Base-by-base conservation (phyloP, 2,888 invertebrate species). In the Hartigia nigra region DNA sequence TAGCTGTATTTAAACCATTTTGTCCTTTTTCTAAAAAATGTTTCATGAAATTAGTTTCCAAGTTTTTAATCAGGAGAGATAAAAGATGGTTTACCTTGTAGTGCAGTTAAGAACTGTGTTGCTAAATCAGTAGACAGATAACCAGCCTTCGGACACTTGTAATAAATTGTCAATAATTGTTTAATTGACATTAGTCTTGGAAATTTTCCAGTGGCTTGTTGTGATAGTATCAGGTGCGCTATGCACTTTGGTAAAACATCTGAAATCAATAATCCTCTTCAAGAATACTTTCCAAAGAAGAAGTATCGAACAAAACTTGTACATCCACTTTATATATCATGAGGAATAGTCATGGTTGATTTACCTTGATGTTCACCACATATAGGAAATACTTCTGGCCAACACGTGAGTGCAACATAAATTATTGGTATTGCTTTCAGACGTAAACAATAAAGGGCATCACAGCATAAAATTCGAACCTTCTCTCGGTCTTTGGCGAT, bases 331-430 rank as follows among this genome's bases (percentile, higher is more conserved):
- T 23, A 23, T 23, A 55, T 5, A 55, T 1, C 23, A 55, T 55
- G 39, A 5, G 9, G 39, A 55, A 55, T 55, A 55, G 1, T 55
- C 39, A 55, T 55, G 4, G 23, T 55, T 31, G 12, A 74, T 69
- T 86, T 85, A 86, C 39, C 39, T 23, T 55, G 39, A 55, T 55
- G 9, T 5, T 75, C 14, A 37, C 12, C 83, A 76, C 86, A 88
- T 78, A 87, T 87, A 12, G 93, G 93, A 34, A 93, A 83, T 35
- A 92, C 89, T 87, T 93, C 92, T 31, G 91, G 89, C 93, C 93
- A 93, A 70, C 90, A 91, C 32, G 90, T 91, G 14, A 93, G 83
- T 69, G 91, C 90, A 9, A 86, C 87, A 81, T 92, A 91, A 69
- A 93, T 86, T 79, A 92, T 83, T 31, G 90, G 87, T 12, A 91